A percentile compares a stretch with the other conserved stretches of the same genome.
Conservation (phyloP, 2,113 vertebrate species). For the Condylura cristata region DNA sequence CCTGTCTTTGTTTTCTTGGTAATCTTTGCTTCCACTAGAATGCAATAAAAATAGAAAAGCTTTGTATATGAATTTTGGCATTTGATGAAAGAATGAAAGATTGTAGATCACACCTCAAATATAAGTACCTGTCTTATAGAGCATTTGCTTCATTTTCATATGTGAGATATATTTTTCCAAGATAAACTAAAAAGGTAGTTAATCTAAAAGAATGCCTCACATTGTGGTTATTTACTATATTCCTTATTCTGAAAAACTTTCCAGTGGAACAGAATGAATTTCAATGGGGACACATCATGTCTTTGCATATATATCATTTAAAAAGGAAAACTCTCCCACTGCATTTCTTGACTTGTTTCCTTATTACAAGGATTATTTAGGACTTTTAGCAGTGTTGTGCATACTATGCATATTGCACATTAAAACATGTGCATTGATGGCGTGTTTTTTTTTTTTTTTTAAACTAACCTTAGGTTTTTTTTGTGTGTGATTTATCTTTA, state of each 20-base stretch:
- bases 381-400: background rate
- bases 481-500: background rate
- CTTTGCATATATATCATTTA: background rate
- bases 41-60: background rate
- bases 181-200: background rate
- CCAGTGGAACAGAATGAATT: background rate
- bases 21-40: background rate
- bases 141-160: background rate
- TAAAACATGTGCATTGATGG: background rate
- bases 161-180: constrained; percentile 10
- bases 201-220: constrained; percentile 1
- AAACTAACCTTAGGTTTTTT: background rate
- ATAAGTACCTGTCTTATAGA: background rate
- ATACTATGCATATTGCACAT: background rate
- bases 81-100: background rate
- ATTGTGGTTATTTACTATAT: background rate
- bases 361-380: background rate
- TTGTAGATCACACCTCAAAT: background rate
- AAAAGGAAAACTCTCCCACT: background rate
- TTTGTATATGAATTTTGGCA: background rate
- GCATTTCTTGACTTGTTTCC: constrained; percentile 13
- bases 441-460: background rate
- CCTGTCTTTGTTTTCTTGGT: background rate
- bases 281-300: background rate
- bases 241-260: constrained; percentile 21